phyloP scores from a whole-genome alignment of 2,888 invertebrate genomes.

The Norana najaformis region DNA sequence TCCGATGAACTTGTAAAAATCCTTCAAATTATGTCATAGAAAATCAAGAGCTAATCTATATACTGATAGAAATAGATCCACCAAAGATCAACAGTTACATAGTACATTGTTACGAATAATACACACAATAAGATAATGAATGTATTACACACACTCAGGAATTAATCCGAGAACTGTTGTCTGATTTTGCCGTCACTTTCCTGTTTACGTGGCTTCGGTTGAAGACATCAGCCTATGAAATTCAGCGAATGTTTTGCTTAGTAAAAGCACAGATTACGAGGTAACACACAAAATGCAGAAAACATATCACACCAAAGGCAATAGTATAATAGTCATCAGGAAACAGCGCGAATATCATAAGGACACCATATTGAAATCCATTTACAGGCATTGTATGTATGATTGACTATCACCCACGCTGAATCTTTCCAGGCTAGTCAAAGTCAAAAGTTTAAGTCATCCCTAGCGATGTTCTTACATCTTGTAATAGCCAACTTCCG shows the following conservation, averaged over 20 bases:
- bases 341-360: background rate
- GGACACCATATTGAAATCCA: background rate
- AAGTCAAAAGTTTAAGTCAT: background rate
- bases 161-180: background rate
- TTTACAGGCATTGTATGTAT: background rate
- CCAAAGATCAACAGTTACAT: too few species aligned
- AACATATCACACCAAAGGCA: background rate
- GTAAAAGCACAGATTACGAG: background rate
- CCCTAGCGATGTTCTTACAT: background rate
- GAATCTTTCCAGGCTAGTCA: background rate
- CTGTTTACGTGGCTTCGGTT: background rate
- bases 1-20: background rate
- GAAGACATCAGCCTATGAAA: background rate
- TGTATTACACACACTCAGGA: background rate
- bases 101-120: too few species aligned
- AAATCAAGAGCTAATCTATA: background rate
- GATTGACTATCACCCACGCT: background rate
- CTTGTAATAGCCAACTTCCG: background rate
- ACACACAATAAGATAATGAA: too few species aligned
- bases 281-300: background rate
- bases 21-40: background rate
- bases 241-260: background rate
- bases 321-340: background rate
- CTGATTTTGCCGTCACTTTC: background rate
- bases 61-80: background rate